Evolutionary conservation across 2,797 vertebrate species (phyloP), one percentile per base, ranked within the genome.

Genomic region (Sebastes diaconus): DNA sequence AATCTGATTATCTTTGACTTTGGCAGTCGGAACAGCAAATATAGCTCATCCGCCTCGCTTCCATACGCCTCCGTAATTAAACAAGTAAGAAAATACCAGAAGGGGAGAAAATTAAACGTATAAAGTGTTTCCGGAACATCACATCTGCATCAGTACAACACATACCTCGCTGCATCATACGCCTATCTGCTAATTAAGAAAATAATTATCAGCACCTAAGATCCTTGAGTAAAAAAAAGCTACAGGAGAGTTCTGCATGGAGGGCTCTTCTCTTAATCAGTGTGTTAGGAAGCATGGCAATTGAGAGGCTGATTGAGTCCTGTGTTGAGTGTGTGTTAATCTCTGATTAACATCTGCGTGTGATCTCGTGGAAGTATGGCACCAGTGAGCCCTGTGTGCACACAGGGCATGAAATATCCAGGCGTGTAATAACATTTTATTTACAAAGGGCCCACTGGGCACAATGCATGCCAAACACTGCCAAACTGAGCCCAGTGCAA

Each of bases 291-390:
- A 92, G 92, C 90, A 92, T 87, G 81, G 92, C 88, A 90, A 80
- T 87, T 83, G 80, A 84, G 90, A 88, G 85, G 84, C 87, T 94
- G 93, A 95, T 93, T 94, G 89, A 93, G 92, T 92, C 88, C 89
- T 91, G 89, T 93, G 91, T 92, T 91, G 89, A 88, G 87, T 79
- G 87, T 92, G 86, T 90, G 90, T 92, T 93, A 94, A 93, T 94
- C 93, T 94, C 87, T 93, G 94, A 95, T 95, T 95, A 95, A 95
- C 94, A 96, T 96, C 95, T 96, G 93, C 87, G 87, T 91, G 91
- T 94, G 92, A 95, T 94, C 93, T 93, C 68, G 81, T 90, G 92
- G 93, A 95, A 92, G 92, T 92, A 90, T 88, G 92, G 94, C 93
- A 93, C 92, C 91, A 92, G 79, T 93, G 93, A 93, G 92, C 90